Base-by-base conservation (phyloP, 2,888 invertebrate genomes). In the Caenorhabditis sp. region DNA sequence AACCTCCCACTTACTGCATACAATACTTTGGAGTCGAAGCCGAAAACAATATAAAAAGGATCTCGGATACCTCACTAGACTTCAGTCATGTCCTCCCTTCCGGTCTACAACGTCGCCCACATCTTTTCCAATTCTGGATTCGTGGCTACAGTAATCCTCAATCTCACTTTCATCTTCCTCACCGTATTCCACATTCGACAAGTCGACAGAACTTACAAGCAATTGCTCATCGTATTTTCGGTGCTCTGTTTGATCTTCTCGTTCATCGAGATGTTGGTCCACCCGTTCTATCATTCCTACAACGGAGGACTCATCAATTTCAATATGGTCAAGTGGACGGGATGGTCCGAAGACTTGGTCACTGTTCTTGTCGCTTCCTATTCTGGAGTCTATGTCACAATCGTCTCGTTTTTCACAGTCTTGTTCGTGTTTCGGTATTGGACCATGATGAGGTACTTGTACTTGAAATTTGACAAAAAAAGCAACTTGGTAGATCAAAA, bases 221-320 rank as follows among this genome's bases (percentile, higher is more conserved):
- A 28, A 7, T 47, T 75, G 2, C 22, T 75, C 10, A 49, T 73
- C 4, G 41, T 59, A 0, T 75, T 75, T 19, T 22, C 75, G 0
- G 8, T 41, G 5, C 66, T 75, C 2, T 75, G 75, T 38, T 19
- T 68, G 16, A 31, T 75, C 35, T 75, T 75, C 28, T 75, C 75
- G 6, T 75, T 68, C 49, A 75, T 75, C 49, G 75, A 75, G 59
- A 75, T 75, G 75, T 24, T 59, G 22, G 75, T 75, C n/a, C 75
- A 75, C 28, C 75, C 75, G 16, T 75, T 75, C 35, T 75, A 66
- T 58, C 75, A 75, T 31, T 75, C 75, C 6, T 68, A 47, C 44
- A 75, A 75, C 22, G 66, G 66, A 0, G 75, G 66, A 8, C 59
- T 75, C 19, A 75, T 75, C 47, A 75, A 66, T 35, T 75, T 75